phyloP scores from a whole-genome alignment of 1,140 invertebrate genomes.

The Drosophila azteca region DNA sequence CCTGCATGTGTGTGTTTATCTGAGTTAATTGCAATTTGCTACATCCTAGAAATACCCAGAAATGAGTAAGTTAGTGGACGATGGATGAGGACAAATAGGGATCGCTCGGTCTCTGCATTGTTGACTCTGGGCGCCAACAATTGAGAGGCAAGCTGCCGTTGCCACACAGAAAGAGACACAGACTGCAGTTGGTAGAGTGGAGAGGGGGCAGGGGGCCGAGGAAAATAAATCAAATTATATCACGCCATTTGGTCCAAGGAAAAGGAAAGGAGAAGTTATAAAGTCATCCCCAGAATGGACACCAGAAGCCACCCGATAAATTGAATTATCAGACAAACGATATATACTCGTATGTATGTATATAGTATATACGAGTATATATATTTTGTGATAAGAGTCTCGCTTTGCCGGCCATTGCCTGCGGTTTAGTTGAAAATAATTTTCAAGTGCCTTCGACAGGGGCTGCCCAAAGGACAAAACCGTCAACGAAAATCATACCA shows the following conservation, averaged over 20 bases:
- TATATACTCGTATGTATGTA: constrained; percentile 20
- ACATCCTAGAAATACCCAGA: constrained; percentile 23
- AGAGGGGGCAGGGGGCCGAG: neutral
- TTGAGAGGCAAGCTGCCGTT: neutral
- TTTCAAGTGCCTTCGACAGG: constrained; percentile 59
- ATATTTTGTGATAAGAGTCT: constrained; percentile 7
- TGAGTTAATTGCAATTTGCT: constrained; percentile 58
- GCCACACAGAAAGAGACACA: neutral
- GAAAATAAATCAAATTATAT: constrained; percentile 65
- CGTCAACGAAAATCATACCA: constrained; percentile 33
- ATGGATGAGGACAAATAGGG: constrained; percentile 8
- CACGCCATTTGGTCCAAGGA: constrained; percentile 54
- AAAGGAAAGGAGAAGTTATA: constrained; percentile 3
- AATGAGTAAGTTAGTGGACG: constrained; percentile 32
- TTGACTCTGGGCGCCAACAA: too few species aligned
- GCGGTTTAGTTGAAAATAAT: constrained; percentile 71
- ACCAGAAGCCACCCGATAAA: constrained; percentile 46
- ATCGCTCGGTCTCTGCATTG: constrained; percentile 1
- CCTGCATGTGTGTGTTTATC: neutral
- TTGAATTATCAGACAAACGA: constrained; percentile 61
- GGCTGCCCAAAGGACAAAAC: constrained; percentile 29
- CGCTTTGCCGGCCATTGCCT: constrained; percentile 51
- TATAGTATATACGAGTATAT: neutral
- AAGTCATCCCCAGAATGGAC: neutral
- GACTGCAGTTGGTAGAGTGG: constrained; percentile 11